These are phyloP conservation scores for Rhagonycha lutea DNA, from an alignment of 2,888 invertebrate species.

Conservation along the genomic window DNA sequence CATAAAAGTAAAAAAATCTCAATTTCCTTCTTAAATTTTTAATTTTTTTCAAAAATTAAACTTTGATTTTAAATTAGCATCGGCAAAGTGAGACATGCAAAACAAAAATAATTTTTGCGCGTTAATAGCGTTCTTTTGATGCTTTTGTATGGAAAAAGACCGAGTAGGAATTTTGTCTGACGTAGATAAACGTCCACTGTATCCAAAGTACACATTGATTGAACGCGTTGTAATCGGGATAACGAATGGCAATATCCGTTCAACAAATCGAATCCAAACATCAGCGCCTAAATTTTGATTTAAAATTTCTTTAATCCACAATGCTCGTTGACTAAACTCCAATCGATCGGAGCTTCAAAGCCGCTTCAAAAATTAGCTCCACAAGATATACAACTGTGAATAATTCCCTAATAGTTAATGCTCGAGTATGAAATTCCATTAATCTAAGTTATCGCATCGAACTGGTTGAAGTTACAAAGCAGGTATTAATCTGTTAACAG, in stretches of 20 bases:
- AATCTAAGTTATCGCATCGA: constrained; percentile 7
- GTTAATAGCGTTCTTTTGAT: not conserved
- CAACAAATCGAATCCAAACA: constrained; percentile 48
- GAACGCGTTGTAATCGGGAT: constrained; percentile 48
- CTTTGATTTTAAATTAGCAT: not conserved
- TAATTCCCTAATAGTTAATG: not conserved
- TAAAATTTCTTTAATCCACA: not conserved
- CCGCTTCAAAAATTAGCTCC: not conserved
- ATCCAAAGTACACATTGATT: constrained; percentile 38
- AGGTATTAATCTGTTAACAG: constrained; percentile 46
- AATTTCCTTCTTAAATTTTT: not conserved
- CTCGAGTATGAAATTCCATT: not conserved
- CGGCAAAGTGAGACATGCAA: not conserved
- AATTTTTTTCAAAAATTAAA: not conserved
- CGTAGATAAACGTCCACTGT: constrained; percentile 27
- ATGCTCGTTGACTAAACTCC: not conserved
- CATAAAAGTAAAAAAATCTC: not conserved
- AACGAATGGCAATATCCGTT: constrained; percentile 50
- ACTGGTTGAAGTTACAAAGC: constrained; percentile 31
- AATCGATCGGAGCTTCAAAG: not conserved
- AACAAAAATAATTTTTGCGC: not conserved
- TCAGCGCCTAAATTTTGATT: constrained; percentile 16
- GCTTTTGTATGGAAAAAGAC: constrained; percentile 4
- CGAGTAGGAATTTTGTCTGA: constrained; percentile 14
- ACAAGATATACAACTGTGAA: not conserved